Percentiles rank a stretch among this genome's conserved stretches.
These are phyloP conservation scores for Gallinago nigripennis DNA, from an alignment of 2,797 vertebrate species.

Conservation along the genomic window DNA sequence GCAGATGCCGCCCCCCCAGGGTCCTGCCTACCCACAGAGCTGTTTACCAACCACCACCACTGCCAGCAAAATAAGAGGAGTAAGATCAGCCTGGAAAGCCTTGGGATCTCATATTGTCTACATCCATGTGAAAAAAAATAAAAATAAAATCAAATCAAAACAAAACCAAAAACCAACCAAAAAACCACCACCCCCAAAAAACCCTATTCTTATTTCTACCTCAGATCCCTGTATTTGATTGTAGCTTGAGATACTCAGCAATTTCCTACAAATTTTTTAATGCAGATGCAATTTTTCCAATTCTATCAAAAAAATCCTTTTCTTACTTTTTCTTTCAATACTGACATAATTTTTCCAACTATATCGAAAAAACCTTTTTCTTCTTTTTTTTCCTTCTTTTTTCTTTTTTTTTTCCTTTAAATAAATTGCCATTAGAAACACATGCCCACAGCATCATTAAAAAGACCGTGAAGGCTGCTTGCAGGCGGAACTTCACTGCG, in stretches of 20 bases:
- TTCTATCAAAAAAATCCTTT: neutral
- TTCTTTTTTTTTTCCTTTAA: neutral
- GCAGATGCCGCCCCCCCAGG: constrained; percentile 72
- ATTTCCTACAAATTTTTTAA: neutral
- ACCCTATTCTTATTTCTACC: neutral
- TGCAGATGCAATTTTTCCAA: neutral
- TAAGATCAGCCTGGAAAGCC: constrained; percentile 10
- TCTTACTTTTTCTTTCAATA: neutral
- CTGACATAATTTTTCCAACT: neutral
- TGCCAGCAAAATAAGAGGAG: constrained; percentile 53
- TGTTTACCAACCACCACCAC: constrained; percentile 75
- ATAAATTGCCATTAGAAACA: neutral
- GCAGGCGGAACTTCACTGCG: neutral
- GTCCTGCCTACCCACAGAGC: constrained; percentile 64
- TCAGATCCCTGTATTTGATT: neutral
- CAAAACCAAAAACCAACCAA: neutral
- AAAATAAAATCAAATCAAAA: neutral
- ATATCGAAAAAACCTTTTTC: neutral
- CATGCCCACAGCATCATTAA: neutral
- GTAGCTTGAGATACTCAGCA: neutral
- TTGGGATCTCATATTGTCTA: neutral
- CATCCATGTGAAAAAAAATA: neutral
- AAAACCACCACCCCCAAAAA: rapidly evolving
- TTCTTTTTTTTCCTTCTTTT: rapidly evolving
- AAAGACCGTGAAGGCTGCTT: neutral